Percentiles rank a stretch among this genome's conserved stretches.
These are phyloP conservation scores for Trypoxylus dichotomus DNA, from an alignment of 1,140 invertebrate genomes.

Conservation along the genomic window DNA sequence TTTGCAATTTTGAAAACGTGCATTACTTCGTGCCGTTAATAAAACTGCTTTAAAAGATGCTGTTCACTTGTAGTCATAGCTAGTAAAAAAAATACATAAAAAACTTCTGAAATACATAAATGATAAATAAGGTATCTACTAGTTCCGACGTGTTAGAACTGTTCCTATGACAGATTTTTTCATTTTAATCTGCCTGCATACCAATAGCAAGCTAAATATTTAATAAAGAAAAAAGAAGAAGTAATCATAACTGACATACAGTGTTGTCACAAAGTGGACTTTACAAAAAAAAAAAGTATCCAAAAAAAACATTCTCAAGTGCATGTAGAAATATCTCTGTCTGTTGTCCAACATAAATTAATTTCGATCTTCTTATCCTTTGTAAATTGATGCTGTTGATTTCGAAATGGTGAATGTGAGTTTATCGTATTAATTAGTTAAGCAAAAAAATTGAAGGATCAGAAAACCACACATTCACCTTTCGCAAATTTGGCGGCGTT, in stretches of 20 bases:
- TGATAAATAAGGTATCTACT: background rate
- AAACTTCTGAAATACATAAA: background rate
- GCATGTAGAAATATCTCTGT: background rate
- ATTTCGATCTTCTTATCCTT: background rate
- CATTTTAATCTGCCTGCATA: constrained; percentile 36
- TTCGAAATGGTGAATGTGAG: background rate
- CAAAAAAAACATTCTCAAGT: background rate
- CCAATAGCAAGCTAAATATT: constrained; percentile 23
- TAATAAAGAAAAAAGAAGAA: constrained; percentile 6
- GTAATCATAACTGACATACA: constrained; percentile 16
- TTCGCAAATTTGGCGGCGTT: background rate
- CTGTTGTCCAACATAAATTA: background rate
- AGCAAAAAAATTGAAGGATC: background rate
- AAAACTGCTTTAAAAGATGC: constrained; percentile 28
- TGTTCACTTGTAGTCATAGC: constrained; percentile 53
- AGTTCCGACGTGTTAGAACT: constrained; percentile 39
- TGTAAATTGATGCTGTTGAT: background rate
- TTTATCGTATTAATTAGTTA: background rate
- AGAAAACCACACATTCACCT: background rate
- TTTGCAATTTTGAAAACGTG: constrained; percentile 27
- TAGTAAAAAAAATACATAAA: constrained; percentile 44
- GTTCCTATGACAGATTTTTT: constrained; percentile 33
- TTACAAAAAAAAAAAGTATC: background rate
- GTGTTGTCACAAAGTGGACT: constrained; percentile 20
- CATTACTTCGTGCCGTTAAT: constrained; percentile 25